Evolutionary conservation across 30 jellyfish, hydroid and myxozoan genomes (phyloP).

Genomic region (Aurelia sp.): DNA sequence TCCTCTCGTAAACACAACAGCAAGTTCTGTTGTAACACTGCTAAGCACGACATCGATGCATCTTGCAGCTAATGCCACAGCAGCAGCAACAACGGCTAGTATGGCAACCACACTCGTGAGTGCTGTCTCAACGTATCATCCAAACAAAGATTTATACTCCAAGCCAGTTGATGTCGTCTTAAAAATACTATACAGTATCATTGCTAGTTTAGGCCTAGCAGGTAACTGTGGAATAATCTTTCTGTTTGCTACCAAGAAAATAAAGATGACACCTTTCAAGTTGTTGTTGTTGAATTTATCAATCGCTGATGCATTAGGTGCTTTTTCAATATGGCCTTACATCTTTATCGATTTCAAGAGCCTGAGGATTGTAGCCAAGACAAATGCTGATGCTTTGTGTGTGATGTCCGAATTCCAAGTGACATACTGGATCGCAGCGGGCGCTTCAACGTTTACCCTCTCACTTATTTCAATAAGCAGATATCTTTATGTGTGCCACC

Average conservation of each 20-base stretch:
- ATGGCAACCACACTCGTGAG: too few relatives aligned
- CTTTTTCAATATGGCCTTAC: conserved; percentile 20
- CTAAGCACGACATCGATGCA: too few relatives aligned
- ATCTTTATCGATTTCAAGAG: neutral
- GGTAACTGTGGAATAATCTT: conserved; percentile 11
- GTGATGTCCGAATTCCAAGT: neutral
- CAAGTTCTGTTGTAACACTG: too few relatives aligned
- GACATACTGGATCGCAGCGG: conserved; percentile 10
- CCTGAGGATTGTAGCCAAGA: neutral
- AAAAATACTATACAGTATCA: neutral
- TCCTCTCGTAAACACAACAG: too few relatives aligned
- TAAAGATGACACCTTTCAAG: conserved; percentile 15
- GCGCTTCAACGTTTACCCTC: neutral
- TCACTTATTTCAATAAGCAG: conserved; percentile 10
- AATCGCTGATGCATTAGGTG: conserved; percentile 4
- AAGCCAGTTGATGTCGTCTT: neutral
- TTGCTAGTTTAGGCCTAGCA: conserved; percentile 19
- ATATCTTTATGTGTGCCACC: neutral
- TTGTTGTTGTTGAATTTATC: conserved; percentile 3
- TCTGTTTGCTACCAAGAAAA: neutral
- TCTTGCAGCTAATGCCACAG: too few relatives aligned
- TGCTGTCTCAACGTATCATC: too few relatives aligned
- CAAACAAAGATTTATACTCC: neutral
- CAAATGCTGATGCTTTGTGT: conserved; percentile 1
- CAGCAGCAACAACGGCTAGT: too few relatives aligned